phyloP scores from a whole-genome alignment of 2,888 invertebrate genomes.

The Zeuzera pyrina region DNA sequence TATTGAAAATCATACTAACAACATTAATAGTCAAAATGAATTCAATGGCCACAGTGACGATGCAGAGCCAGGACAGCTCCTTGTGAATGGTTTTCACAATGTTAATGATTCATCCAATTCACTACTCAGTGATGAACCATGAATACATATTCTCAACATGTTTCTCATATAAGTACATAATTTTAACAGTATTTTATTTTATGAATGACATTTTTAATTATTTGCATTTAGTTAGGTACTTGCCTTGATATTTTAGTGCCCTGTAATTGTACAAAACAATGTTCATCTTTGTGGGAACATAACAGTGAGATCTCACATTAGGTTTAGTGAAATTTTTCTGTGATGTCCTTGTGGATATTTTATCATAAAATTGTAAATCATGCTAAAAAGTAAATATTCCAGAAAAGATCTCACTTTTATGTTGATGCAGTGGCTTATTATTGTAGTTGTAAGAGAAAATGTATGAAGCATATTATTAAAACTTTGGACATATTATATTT shows the following conservation, averaged over 20 bases:
- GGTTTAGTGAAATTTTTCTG: slow-evolving; percentile 34
- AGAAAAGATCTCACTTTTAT: slow-evolving; percentile 55
- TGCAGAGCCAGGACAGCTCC: slow-evolving; percentile 20
- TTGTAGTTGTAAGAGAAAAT: slow-evolving; percentile 20
- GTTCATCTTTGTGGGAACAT: slow-evolving; percentile 38
- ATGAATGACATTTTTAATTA: slow-evolving; percentile 10
- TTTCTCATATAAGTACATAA: slow-evolving; percentile 7
- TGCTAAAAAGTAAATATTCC: slow-evolving; percentile 27
- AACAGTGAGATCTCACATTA: slow-evolving; percentile 51
- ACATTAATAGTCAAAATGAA: slow-evolving; percentile 33
- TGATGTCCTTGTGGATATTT: slow-evolving; percentile 51
- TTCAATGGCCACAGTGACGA: slow-evolving; percentile 27
- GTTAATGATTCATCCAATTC: slow-evolving; percentile 21
- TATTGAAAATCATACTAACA: slow-evolving; percentile 24
- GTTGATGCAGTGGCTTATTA: slow-evolving; percentile 36
- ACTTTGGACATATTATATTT: not conserved
- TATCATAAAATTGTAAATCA: slow-evolving; percentile 23
- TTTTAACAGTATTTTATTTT: slow-evolving; percentile 9
- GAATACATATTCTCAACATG: not conserved
- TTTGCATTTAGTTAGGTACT: slow-evolving; percentile 35
- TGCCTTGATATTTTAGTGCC: slow-evolving; percentile 18
- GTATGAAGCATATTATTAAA: slow-evolving; percentile 8
- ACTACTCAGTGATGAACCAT: slow-evolving; percentile 8
- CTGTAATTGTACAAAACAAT: slow-evolving; percentile 23
- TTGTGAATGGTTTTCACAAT: slow-evolving; percentile 57